Base-by-base conservation (phyloP, 2,888 invertebrate genomes). In the Petrolisthes cinctipes region DNA sequence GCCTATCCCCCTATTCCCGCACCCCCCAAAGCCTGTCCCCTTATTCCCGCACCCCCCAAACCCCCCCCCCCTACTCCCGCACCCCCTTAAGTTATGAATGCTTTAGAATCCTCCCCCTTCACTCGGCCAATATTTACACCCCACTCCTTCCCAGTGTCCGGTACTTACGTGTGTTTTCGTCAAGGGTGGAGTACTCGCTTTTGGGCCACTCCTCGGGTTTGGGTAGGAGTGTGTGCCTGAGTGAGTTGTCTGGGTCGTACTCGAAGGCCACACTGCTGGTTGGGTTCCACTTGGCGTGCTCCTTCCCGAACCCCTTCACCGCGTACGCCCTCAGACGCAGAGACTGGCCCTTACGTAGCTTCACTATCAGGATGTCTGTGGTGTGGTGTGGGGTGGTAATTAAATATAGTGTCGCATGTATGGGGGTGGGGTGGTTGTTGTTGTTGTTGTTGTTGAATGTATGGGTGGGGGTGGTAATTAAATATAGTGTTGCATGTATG, bases 221-320 rank as follows among this genome's bases (percentile, higher is more conserved):
- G 0, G 99, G 98, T 92, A 94, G 98, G 66, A 98, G 94, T 3
- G 99, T 99, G 92, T 99, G 99, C 73, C 98, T 94, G 95, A 99
- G 96, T 0, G 96, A 94, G 94, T 99, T 99, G 92, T 99, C 99
- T 0, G 99, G 99, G 93, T 99, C 99, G 93, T 99, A 99, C 93
- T 99, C 99, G 93, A 99, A 99, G 83, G 97, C 96, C 0, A 99
- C 99, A 76, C 99, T 99, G 82, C 97, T 97, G 0, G 99, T 99
- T 4, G 99, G 99, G 94, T 99, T 99, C 99, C 99, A 99, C 93
- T 99, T 99, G 0, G 99, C 99, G 94, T 99, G 99, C 93, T 99
- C 99, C 92, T 99, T 99, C 0, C 99, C 98, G 94, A 98, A 98
- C 9, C 95, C 95, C 94, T 99, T 99, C 92, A 99, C 98, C 0